phyloP scores from a whole-genome alignment of 2,113 vertebrate species.

The Cacatua alba region DNA sequence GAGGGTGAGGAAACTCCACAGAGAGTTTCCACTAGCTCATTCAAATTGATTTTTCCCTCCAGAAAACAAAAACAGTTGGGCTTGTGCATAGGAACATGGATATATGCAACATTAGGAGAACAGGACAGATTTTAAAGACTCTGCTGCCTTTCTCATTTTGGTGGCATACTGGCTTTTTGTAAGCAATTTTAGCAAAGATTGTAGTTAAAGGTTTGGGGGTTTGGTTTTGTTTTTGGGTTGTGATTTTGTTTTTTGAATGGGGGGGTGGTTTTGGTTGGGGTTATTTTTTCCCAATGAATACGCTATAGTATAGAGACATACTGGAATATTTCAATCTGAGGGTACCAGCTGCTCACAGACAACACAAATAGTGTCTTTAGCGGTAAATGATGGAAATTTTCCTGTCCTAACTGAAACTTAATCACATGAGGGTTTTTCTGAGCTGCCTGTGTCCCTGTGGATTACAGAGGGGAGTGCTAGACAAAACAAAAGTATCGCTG shows the following conservation, averaged over 20 bases:
- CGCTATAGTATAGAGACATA: neutral
- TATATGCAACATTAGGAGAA: neutral
- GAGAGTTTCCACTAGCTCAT: neutral
- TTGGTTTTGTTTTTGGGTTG: neutral
- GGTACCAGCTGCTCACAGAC: neutral
- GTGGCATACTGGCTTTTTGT: neutral
- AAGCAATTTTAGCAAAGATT: neutral
- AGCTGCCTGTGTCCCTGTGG: neutral
- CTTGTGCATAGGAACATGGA: neutral
- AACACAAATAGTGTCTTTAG: neutral
- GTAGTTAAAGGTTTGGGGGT: neutral
- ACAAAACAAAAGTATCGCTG: neutral
- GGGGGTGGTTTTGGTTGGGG: neutral
- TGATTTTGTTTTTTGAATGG: neutral
- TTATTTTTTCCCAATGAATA: neutral
- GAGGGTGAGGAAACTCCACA: neutral
- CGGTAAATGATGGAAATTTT: neutral
- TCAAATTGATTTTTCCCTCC: neutral
- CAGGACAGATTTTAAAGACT: neutral
- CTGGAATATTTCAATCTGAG: neutral
- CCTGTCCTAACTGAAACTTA: neutral
- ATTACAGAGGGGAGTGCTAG: neutral
- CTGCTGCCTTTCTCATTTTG: neutral
- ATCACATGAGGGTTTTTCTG: neutral
- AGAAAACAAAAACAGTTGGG: neutral